Base-by-base conservation (phyloP, 2,113 vertebrate genomes). In the Seriola rivoliana region DNA sequence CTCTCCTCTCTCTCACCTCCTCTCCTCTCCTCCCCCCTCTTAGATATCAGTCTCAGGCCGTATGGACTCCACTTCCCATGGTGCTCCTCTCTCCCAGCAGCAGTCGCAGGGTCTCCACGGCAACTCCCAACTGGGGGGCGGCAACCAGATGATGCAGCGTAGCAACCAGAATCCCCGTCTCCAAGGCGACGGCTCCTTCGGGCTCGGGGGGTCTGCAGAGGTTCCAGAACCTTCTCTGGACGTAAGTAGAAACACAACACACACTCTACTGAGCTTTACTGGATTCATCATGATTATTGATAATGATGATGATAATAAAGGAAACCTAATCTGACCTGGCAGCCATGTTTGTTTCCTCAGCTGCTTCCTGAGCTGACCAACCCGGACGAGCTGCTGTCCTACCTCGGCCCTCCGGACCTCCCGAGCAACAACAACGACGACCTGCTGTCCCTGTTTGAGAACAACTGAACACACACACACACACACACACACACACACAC, bases 381-480 rank as follows among this genome's bases (percentile, higher is more conserved):
- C 89, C 96, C 97, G 0, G 97, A 98, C 0, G 97, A 99, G 94
- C 89, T 99, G 88, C 96, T 99, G 54, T 97, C 97, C 7, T 99
- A 99, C 94, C 94, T 99, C 82, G 97, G 97, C 4, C 97, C 97
- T 0, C 97, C 97, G 0, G 97, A 97, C 85, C 96, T 97, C 32
- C 97, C 97, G 16, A 95, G 93, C 86, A 98, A 96, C 95, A 97
- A 94, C 95, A 98, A 95, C 2, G 97, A 99, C 0, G 97, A 99
- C 83, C 96, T 99, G 78, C 96, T 99, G 55, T 96, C 97, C 1
- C 95, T 99, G 84, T 99, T 99, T 4, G 97, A 98, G 95, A 98
- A 95, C 94, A 98, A 97, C 95, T 98, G 85, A 92, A 50, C 71
- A 23, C 59, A 70, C 77, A 57, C 48, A 42, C n/a, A 32, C 52